Evolutionary conservation across 2,888 invertebrate species (phyloP).

Genomic region (Operophtera brumata): DNA sequence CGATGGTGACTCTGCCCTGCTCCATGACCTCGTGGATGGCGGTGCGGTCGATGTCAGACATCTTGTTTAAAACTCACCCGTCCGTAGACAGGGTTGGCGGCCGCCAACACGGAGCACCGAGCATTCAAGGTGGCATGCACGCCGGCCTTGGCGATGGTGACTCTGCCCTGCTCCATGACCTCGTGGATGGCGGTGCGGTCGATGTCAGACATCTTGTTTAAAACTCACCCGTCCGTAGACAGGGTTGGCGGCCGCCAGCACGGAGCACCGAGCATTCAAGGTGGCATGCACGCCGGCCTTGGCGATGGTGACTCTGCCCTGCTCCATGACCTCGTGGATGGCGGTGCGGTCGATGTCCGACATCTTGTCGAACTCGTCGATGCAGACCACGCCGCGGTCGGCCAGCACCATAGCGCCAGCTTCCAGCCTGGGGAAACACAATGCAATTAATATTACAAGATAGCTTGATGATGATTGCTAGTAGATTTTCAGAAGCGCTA

Average conservation of each 20-base stretch:
- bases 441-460: too few species aligned
- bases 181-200: conserved; percentile 99
- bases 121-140: conserved; percentile 99
- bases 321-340: conserved; percentile 99
- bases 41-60: too few species aligned
- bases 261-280: conserved; percentile 97
- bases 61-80: conserved; percentile 42
- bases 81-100: conserved; percentile 97
- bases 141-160: conserved; percentile 99
- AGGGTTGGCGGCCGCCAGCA: conserved; percentile 99
- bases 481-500: too few species aligned
- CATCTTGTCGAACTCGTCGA: conserved; percentile 99
- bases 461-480: too few species aligned
- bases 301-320: conserved; percentile 97
- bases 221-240: conserved; percentile 83
- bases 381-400: conserved; percentile 98
- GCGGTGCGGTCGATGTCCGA: conserved; percentile 99
- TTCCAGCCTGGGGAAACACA: conserved; percentile 83
- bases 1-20: too few species aligned
- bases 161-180: conserved; percentile 98
- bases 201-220: conserved; percentile 97
- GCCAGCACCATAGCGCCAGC: conserved; percentile 99
- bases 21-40: too few species aligned
- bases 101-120: conserved; percentile 97
- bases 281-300: conserved; percentile 99